These are phyloP conservation scores for Typhlichthys eigenmanni DNA, from an alignment of 2,797 vertebrate genomes.

Conservation along the genomic window DNA sequence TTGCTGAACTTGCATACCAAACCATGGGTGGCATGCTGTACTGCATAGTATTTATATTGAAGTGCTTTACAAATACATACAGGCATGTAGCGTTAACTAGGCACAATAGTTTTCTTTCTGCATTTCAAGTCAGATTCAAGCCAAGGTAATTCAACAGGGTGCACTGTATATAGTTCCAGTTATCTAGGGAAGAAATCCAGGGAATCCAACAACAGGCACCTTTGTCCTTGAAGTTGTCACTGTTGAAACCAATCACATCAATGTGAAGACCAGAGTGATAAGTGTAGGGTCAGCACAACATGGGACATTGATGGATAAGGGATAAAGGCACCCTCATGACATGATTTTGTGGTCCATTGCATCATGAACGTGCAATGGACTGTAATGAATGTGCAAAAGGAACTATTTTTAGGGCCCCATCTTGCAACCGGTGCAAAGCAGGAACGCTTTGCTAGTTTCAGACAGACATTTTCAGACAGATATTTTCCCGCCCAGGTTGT, in stretches of 20 bases:
- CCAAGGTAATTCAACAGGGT: slow-evolving; percentile 6
- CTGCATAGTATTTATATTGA: too few species aligned
- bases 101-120: background rate
- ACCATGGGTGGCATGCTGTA: too few species aligned
- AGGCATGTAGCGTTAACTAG: background rate
- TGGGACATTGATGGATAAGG: background rate
- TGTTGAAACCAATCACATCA: background rate
- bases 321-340: background rate
- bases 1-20: too few species aligned
- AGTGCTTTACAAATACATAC: background rate
- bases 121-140: slow-evolving; percentile 14
- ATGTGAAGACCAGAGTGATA: background rate
- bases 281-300: background rate
- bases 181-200: slow-evolving; percentile 22
- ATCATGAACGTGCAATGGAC: too few species aligned
- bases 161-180: background rate
- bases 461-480: too few species aligned
- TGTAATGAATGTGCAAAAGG: too few species aligned
- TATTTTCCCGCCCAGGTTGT: too few species aligned
- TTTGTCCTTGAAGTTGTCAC: slow-evolving; percentile 1
- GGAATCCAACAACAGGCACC: background rate
- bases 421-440: too few species aligned
- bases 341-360: background rate
- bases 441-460: too few species aligned
- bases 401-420: too few species aligned